A percentile compares a stretch with the other conserved stretches of the same genome.
These are phyloP conservation scores for Carterocephalus palaemon DNA, from an alignment of 2,888 invertebrate genomes.

Conservation along the genomic window DNA sequence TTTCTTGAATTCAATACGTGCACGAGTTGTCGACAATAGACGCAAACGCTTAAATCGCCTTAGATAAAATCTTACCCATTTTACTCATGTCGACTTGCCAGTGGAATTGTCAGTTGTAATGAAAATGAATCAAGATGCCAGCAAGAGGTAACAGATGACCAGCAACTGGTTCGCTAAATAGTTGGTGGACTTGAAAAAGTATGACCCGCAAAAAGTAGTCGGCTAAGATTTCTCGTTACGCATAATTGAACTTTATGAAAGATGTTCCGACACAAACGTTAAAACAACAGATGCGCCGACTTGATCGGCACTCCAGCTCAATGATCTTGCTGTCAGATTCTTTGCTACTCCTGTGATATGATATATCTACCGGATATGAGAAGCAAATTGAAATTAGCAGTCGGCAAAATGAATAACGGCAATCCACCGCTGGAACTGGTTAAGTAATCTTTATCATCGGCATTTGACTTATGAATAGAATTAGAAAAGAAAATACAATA, in stretches of 20 bases:
- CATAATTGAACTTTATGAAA: not conserved
- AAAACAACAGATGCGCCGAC: constrained; percentile 13
- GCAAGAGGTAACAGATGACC: no score
- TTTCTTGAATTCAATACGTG: constrained; percentile 14
- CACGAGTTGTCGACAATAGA: not conserved
- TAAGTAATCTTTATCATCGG: not conserved
- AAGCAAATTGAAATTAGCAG: constrained; percentile 7
- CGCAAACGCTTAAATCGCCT: no score
- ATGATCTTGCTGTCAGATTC: constrained; percentile 20
- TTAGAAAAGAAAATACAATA: no score
- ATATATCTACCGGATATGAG: constrained; percentile 9
- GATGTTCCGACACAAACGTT: constrained; percentile 1
- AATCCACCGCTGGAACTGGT: not conserved
- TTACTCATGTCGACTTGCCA: no score
- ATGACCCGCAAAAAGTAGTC: no score
- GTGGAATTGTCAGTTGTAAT: no score
- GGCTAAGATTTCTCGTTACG: not conserved
- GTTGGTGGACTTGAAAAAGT: no score
- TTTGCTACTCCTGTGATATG: constrained; percentile 16
- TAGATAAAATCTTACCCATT: no score
- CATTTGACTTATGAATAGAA: not conserved
- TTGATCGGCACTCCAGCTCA: constrained; percentile 15
- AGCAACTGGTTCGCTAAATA: no score
- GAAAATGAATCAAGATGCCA: no score
- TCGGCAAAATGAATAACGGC: constrained; percentile 12